These are phyloP conservation scores for Stegastes partitus DNA, from an alignment of 2,113 vertebrate species.

Conservation along the genomic window DNA sequence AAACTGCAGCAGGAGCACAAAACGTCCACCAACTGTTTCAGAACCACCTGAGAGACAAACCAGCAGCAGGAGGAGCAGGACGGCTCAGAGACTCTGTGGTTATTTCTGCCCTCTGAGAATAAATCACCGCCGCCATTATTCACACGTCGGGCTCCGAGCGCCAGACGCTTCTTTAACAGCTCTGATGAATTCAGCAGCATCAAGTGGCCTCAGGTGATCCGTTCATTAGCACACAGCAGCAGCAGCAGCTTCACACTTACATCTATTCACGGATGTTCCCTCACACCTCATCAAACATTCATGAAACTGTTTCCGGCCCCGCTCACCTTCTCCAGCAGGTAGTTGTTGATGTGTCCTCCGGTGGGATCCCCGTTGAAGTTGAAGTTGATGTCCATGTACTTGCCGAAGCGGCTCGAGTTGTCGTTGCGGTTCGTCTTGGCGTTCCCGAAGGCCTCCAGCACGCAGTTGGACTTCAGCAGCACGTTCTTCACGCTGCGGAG, in stretches of 20 bases:
- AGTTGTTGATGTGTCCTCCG: conserved; percentile 95
- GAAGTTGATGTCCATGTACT: conserved; percentile 99
- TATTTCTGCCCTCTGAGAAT: conserved; percentile 40
- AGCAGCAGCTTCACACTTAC: conserved; percentile 44
- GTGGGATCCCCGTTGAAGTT: conserved; percentile 96
- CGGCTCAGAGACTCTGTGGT: background rate
- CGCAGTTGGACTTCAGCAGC: conserved; percentile 94
- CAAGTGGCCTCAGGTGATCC: conserved; percentile 47
- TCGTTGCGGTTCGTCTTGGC: conserved; percentile 96
- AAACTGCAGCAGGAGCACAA: too few relatives aligned
- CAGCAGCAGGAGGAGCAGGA: background rate
- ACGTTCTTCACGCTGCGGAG: conserved; percentile 91
- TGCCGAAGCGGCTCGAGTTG: conserved; percentile 97
- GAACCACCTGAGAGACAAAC: too few relatives aligned
- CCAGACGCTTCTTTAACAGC: conserved; percentile 41
- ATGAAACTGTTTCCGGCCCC: too few relatives aligned
- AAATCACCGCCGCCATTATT: conserved; percentile 34
- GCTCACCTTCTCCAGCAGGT: conserved; percentile 95
- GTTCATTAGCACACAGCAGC: conserved; percentile 48
- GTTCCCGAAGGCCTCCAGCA: conserved; percentile 95
- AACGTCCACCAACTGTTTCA: too few relatives aligned
- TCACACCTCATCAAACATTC: conserved; percentile 57
- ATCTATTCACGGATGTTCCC: conserved; percentile 61
- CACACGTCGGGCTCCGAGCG: conserved; percentile 19
- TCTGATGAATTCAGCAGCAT: conserved; percentile 52